Conservation (phyloP, 1,140 invertebrate species). For the Temnothorax longispinosus region DNA sequence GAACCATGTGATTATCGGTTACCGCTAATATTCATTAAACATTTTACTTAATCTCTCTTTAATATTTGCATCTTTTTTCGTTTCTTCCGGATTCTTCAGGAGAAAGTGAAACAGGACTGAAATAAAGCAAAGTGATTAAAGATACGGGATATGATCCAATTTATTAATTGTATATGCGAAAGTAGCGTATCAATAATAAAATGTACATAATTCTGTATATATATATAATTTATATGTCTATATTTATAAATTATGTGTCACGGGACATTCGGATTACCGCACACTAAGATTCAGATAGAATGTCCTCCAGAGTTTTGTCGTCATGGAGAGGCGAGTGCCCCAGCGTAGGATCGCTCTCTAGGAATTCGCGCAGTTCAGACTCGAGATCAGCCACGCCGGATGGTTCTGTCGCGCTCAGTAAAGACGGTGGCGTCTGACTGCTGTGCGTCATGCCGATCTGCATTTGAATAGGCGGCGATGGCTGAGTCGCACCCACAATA, state of each 20-base stretch:
- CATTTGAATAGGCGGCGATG: slow-evolving; percentile 77
- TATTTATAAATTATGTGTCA: slow-evolving; percentile 37
- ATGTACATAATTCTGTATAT: slow-evolving; percentile 62
- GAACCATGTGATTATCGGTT: not conserved
- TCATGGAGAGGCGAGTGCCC: slow-evolving; percentile 88
- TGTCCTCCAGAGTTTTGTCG: slow-evolving; percentile 88
- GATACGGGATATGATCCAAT: slow-evolving; percentile 35
- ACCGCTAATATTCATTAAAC: not conserved
- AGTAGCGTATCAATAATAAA: slow-evolving; percentile 55
- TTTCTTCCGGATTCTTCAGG: not conserved
- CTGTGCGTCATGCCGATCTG: slow-evolving; percentile 80
- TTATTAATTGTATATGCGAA: slow-evolving; percentile 33
- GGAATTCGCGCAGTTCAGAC: slow-evolving; percentile 90
- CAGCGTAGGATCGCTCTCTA: slow-evolving; percentile 88
- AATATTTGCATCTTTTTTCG: not conserved
- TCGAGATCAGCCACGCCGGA: slow-evolving; percentile 88
- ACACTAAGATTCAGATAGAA: slow-evolving; percentile 87
- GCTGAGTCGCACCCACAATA: slow-evolving; percentile 72
- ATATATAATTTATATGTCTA: slow-evolving; percentile 34
- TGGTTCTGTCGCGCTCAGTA: slow-evolving; percentile 77
- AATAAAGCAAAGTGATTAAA: not conserved
- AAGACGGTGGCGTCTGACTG: slow-evolving; percentile 72
- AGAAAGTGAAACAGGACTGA: not conserved
- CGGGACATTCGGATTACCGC: not conserved
- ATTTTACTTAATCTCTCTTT: not conserved